Evolutionary conservation across 2,888 invertebrate species (phyloP), one percentile per base, ranked within the genome.

Genomic region (Fragum whitleyi): DNA sequence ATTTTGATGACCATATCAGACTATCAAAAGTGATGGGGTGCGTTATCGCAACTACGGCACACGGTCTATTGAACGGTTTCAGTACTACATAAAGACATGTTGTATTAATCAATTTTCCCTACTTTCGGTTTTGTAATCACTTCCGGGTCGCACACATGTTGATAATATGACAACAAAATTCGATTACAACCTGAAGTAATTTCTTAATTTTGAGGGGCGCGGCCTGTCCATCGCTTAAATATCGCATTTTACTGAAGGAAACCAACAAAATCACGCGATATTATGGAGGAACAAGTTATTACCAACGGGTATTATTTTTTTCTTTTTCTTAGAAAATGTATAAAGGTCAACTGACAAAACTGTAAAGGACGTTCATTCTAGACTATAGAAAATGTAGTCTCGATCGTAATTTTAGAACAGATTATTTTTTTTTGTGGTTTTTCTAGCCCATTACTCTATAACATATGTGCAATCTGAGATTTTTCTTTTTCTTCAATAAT

Each of bases 111-210:
- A 7, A 7, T 57, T 57, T 57, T 19, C 21, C 57, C 23, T 57
- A 57, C 57, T 57, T 57, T 57, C 57, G 57, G 21, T 57, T 57
- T 21, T 6, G 23, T 57, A 14, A 26, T 7, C 57, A 57, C 57
- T 57, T 57, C 57, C 57, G 57, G 57, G 21, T 57, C 26, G n/a
- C 23, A 57, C 57, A 57, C 57, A 57, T 57, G 57, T 57, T 6
- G 2, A 14, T 3, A 9, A 23, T 6, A 57, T 57, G 57, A 57
- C 57, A 57, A 14, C n/a, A 47, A 47, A 14, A 47, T 47, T 9
- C 16, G 47, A 47, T 36, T 9, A 9, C 9, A 36, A 16, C 51
- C 21, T 16, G 51, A n/a, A 2, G 23, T 57, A 57, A 57, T 57
- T 21, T 14, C 23, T 57, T 26, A 57, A 7, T 57, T 57, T 26